phyloP scores from a whole-genome alignment of 2,888 invertebrate species.

The Acrocyrtus sp. region DNA sequence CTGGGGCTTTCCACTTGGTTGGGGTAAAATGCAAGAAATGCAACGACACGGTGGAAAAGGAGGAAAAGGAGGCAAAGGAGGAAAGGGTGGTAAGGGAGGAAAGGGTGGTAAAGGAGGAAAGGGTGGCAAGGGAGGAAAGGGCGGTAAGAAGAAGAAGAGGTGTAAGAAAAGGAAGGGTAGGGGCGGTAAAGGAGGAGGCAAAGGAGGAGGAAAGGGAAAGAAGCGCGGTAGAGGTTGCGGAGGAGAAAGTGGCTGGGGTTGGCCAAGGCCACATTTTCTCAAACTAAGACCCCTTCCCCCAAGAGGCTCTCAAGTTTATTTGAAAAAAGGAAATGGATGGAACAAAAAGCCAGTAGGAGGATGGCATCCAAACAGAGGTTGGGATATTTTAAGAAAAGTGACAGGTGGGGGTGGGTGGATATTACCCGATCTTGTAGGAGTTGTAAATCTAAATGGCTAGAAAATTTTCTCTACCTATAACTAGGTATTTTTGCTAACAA shows the following conservation, averaged over 20 bases:
- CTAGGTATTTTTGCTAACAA: too few species aligned
- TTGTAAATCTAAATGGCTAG: conserved; percentile 48
- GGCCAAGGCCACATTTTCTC: conserved; percentile 41
- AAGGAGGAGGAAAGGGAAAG: conserved; percentile 8
- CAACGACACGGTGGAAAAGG: conserved; percentile 1
- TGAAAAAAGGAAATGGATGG: conserved; percentile 28
- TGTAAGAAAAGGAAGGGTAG: conserved; percentile 31
- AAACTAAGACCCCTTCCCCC: conserved; percentile 47
- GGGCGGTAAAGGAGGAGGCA: conserved; percentile 35
- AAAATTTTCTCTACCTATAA: too few species aligned
- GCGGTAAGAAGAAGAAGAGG: conserved; percentile 20
- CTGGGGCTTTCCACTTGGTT: conserved; percentile 45
- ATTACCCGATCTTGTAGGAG: conserved; percentile 46
- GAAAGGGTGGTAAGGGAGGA: conserved; percentile 18
- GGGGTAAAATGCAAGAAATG: conserved; percentile 38
- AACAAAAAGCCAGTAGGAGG: conserved; percentile 31
- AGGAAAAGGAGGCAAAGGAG: conserved; percentile 17
- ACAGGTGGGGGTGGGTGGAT: conserved; percentile 48
- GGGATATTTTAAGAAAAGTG: conserved; percentile 41
- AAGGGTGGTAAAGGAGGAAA: conserved; percentile 15
- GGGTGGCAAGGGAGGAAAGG: conserved; percentile 5
- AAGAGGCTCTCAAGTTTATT: conserved; percentile 46
- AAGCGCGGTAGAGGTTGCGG: conserved; percentile 23
- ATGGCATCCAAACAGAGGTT: conserved; percentile 29
- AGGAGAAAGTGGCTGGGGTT: conserved; percentile 32